These are phyloP conservation scores for Thera britannica DNA, from an alignment of 2,888 invertebrate species.

Conservation along the genomic window DNA sequence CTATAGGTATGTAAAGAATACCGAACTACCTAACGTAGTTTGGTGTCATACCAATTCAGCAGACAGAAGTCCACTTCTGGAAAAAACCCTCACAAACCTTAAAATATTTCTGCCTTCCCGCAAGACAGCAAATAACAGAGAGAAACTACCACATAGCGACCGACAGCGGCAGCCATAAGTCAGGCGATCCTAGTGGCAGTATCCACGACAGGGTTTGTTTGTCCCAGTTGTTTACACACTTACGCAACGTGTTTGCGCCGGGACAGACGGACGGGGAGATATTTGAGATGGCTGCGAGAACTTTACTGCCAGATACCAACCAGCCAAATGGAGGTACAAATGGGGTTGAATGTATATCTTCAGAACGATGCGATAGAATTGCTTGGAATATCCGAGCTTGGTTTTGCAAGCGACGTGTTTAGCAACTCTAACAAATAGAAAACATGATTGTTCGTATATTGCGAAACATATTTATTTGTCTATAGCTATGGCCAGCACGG, in stretches of 20 bases:
- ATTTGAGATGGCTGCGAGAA: conserved; percentile 11
- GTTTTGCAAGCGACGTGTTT: too few relatives aligned
- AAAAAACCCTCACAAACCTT: too few relatives aligned
- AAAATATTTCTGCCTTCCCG: too few relatives aligned
- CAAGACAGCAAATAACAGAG: not conserved
- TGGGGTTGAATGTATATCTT: conserved; percentile 3
- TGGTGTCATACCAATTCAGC: too few relatives aligned
- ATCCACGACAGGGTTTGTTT: conserved; percentile 22
- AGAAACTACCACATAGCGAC: not conserved
- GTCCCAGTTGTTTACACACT: conserved; percentile 27
- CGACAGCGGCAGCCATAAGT: conserved; percentile 9
- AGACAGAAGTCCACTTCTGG: too few relatives aligned
- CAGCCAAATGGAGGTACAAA: conserved; percentile 6
- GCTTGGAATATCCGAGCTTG: too few relatives aligned
- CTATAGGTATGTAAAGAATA: too few relatives aligned
- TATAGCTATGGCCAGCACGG: not conserved
- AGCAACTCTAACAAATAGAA: too few relatives aligned
- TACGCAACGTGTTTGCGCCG: conserved; percentile 32
- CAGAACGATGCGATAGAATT: too few relatives aligned
- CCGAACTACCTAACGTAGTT: too few relatives aligned
- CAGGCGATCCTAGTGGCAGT: conserved; percentile 21
- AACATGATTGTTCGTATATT: not conserved
- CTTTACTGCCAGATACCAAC: conserved; percentile 3
- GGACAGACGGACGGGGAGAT: conserved; percentile 11
- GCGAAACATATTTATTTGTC: not conserved